Conservation (phyloP, 2,113 vertebrate species). For the Alosa alosa region DNA sequence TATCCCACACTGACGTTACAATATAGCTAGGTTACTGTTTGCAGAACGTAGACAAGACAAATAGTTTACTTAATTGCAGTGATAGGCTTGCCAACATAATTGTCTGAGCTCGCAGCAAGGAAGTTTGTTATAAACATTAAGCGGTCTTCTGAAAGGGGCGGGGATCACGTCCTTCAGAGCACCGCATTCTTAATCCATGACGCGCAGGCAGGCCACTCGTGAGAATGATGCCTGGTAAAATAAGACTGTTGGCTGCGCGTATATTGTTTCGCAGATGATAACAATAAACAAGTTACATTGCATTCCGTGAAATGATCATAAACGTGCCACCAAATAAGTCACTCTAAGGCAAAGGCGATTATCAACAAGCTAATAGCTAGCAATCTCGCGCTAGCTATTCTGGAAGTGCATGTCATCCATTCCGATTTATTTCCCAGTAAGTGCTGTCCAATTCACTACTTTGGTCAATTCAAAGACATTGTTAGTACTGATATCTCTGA, state of each 20-base stretch:
- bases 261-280: not conserved
- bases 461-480: not conserved
- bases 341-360: not conserved
- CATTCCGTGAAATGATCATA: not conserved
- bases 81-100: not conserved
- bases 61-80: not conserved
- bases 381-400: not conserved
- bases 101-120: not conserved
- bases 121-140: not conserved
- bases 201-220: not conserved
- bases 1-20: not conserved
- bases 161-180: not conserved
- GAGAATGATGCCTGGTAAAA: not conserved
- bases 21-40: not conserved
- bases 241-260: not conserved
- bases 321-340: not conserved
- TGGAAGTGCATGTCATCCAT: constrained; percentile 2
- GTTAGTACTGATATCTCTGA: not conserved
- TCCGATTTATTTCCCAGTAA: not conserved
- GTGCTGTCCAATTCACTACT: not conserved
- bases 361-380: not conserved
- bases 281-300: not conserved
- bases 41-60: not conserved
- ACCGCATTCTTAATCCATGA: not conserved
- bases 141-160: not conserved